These are phyloP conservation scores for Apeltes quadracus DNA, from an alignment of 2,113 vertebrate genomes.

Conservation along the genomic window DNA sequence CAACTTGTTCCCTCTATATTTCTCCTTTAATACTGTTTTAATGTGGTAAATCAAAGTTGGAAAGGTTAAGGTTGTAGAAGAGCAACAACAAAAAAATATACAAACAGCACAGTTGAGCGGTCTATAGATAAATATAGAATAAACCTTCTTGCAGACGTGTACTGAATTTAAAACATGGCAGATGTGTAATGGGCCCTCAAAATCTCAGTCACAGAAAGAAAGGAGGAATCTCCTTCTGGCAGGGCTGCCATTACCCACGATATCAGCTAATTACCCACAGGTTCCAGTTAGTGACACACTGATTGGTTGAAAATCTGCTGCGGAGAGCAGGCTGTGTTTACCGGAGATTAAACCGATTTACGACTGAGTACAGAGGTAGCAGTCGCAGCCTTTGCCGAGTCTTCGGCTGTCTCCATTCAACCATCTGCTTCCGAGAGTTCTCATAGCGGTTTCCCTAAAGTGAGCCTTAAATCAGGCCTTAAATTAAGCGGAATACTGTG, in stretches of 20 bases:
- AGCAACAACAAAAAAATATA: not conserved
- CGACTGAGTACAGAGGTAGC: conserved; percentile 17
- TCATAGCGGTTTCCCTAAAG: conserved; percentile 40
- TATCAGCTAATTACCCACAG: conserved; percentile 62
- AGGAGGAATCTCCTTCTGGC: conserved; percentile 46
- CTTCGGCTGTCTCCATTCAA: conserved; percentile 7
- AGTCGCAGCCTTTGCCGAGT: conserved; percentile 21
- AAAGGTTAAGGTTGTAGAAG: conserved; percentile 33
- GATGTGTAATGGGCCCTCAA: conserved; percentile 13
- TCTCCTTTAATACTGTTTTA: conserved; percentile 69
- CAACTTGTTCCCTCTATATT: conserved; percentile 83
- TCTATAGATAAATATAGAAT: not conserved
- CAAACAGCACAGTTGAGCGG: not conserved
- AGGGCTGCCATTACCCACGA: conserved; percentile 55
- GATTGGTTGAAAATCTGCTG: conserved; percentile 47
- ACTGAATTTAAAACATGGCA: not conserved
- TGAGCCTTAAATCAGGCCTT: conserved; percentile 55
- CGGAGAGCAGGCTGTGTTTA: conserved; percentile 34
- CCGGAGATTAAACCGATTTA: conserved; percentile 38
- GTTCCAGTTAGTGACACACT: conserved; percentile 54
- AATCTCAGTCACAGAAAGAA: conserved; percentile 17
- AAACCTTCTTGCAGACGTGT: conserved; percentile 2
- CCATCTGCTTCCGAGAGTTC: conserved; percentile 20
- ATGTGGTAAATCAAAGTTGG: conserved; percentile 9
- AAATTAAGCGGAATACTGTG: conserved; percentile 42